phyloP scores from a whole-genome alignment of 1,140 invertebrate genomes.

The Drosophila watanabei region DNA sequence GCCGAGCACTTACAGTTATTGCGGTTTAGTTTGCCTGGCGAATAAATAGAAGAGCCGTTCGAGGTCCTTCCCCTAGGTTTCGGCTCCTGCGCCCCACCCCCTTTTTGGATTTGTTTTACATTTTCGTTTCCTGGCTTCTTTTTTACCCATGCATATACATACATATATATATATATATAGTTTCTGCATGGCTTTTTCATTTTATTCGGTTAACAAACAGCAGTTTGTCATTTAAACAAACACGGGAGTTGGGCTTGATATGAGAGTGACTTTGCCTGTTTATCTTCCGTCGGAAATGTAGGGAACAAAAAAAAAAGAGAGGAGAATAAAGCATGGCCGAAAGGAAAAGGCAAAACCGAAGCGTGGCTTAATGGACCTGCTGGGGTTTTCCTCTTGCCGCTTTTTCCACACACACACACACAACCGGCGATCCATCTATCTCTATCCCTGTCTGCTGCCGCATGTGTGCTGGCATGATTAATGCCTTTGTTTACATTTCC shows the following conservation, averaged over 20 bases:
- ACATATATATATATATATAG: not conserved
- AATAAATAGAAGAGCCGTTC: slow-evolving; percentile 63
- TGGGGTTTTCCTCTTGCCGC: not conserved
- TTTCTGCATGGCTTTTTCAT: slow-evolving; percentile 24
- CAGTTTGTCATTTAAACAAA: slow-evolving; percentile 73
- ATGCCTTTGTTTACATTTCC: slow-evolving; percentile 81
- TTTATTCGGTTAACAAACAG: slow-evolving; percentile 59
- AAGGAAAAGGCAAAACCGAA: slow-evolving; percentile 11
- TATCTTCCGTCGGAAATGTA: slow-evolving; percentile 38
- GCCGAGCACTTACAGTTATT: slow-evolving; percentile 80
- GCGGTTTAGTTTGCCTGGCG: slow-evolving; percentile 75
- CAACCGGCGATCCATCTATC: slow-evolving; percentile 31
- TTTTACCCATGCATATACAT: not conserved
- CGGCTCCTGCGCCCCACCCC: not conserved
- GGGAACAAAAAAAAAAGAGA: not conserved
- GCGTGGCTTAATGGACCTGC: slow-evolving; percentile 44
- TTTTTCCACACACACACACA: not conserved
- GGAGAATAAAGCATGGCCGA: slow-evolving; percentile 3
- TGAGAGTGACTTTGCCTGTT: slow-evolving; percentile 59
- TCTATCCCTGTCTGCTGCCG: slow-evolving; percentile 37
- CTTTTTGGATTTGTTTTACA: slow-evolving; percentile 46
- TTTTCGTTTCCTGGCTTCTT: slow-evolving; percentile 11
- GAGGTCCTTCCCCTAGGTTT: slow-evolving; percentile 11
- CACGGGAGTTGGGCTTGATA: slow-evolving; percentile 1
- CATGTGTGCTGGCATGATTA: slow-evolving; percentile 76